Base-by-base conservation (phyloP, 2,888 invertebrate genomes). In the Polyommatus icarus region DNA sequence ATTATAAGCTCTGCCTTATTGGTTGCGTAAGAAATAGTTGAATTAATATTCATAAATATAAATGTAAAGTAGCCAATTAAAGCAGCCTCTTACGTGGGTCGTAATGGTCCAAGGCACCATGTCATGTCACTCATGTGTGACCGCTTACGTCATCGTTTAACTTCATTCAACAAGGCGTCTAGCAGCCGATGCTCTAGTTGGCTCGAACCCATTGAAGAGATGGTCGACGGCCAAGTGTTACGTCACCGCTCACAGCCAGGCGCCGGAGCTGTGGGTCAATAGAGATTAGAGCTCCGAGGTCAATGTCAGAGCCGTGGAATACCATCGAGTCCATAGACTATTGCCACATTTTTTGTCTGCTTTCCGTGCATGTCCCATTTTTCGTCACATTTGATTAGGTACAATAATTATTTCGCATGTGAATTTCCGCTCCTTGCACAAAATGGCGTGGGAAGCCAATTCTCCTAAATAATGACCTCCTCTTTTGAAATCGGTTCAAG, bases 141-240 rank as follows among this genome's bases (percentile, higher is more conserved):
- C 20, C 20, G 20, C 20, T 59, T 59, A 59, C 59, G 59, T 59
- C 59, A 59, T 20, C 59, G 10, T 59, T 59, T 59, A 59, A 59
- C 59, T 59, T 59, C 20, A 8, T 59, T 59, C n/a, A 59, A 59
- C 59, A 20, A 59, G 59, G 59, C 59, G 59, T 59, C 59, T 59
- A 59, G 59, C 20, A 20, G 8, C 20, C 20, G 59, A 67, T 29
- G 18, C 29, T 24, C 29, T 12, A 67, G 61, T 67, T 67, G 61
- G 61, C 61, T 67, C 61, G 61, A 29, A 67, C 29, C 61, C 24
- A 67, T 67, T 24, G 59, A 59, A 15, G 61, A 67, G 59, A 59
- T 59, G 59, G 59, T 59, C n/a, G n/a, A 6, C 59, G 59, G 59
- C 59, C 59, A 59, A 59, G 20, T 59, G 20, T 67, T 24, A 24